Percentiles rank a stretch among this genome's conserved stretches.
phyloP scores from a whole-genome alignment of 2,888 invertebrate species.

The Gandaritis pyraliata region DNA sequence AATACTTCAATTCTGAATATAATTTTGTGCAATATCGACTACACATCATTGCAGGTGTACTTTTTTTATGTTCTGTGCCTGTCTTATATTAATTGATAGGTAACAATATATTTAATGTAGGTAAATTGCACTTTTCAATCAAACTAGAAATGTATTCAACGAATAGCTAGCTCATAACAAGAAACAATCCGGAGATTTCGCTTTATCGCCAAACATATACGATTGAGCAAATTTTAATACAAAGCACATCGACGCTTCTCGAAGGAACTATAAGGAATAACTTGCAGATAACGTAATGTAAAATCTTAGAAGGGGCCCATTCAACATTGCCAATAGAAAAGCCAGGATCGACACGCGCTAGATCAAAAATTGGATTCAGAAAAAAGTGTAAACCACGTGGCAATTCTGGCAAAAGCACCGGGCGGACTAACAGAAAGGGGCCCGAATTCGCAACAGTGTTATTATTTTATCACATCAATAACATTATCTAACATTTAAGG shows the following conservation, averaged over 20 bases:
- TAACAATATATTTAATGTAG: constrained; percentile 50
- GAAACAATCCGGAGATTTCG: constrained; percentile 51
- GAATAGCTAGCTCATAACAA: constrained; percentile 46
- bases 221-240: constrained; percentile 79
- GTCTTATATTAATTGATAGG: constrained; percentile 59
- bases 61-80: constrained; percentile 47
- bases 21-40: constrained; percentile 63
- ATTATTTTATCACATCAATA: constrained; percentile 71
- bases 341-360: constrained; percentile 37
- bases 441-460: constrained; percentile 71
- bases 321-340: constrained; percentile 34
- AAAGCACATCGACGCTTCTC: constrained; percentile 65
- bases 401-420: constrained; percentile 41
- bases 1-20: constrained; percentile 46
- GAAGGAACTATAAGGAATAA: constrained; percentile 79
- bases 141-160: constrained; percentile 39
- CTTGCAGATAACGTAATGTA: constrained; percentile 70
- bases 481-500: constrained; percentile 74
- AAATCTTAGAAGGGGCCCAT: constrained; percentile 62
- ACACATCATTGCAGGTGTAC: constrained; percentile 34
- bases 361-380: constrained; percentile 32
- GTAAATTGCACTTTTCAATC: constrained; percentile 42
- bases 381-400: constrained; percentile 36
- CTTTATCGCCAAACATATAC: constrained; percentile 64
- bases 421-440: constrained; percentile 48